Conservation (phyloP, 2,888 invertebrate species). For the Daptonema setosum region DNA sequence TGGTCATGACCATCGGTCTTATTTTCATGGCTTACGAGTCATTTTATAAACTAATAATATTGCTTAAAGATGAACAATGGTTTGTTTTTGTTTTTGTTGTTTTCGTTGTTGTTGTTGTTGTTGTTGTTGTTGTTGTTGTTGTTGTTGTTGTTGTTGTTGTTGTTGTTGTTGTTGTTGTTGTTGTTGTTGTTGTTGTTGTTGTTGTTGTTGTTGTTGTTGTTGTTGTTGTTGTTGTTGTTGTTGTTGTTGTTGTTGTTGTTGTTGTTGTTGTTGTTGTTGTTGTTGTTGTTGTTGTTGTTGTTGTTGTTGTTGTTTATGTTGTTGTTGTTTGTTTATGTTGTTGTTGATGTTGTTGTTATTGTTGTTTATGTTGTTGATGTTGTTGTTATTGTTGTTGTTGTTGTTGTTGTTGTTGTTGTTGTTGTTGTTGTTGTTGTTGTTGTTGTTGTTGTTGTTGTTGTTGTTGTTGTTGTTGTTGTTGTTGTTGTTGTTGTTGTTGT, state of each 20-base stretch:
- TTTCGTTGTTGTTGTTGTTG: too few relatives aligned
- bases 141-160: background rate
- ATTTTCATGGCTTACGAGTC: too few relatives aligned
- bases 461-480: background rate
- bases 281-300: too few relatives aligned
- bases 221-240: background rate
- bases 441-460: background rate
- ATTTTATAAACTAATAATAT: too few relatives aligned
- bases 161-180: background rate
- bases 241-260: background rate
- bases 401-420: background rate
- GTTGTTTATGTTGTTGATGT: too few relatives aligned
- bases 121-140: background rate
- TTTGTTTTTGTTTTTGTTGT: background rate
- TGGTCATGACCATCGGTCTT: too few relatives aligned
- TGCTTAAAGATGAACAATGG: too few relatives aligned
- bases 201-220: background rate
- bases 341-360: too few relatives aligned
- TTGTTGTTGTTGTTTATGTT: too few relatives aligned
- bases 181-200: background rate
- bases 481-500: background rate
- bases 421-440: background rate
- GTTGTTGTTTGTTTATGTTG: too few relatives aligned
- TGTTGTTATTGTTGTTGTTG: background rate
- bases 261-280: background rate